Percentiles rank a stretch among this genome's conserved stretches.
Conservation (phyloP, 2,113 vertebrate species). For the Suricata suricatta region DNA sequence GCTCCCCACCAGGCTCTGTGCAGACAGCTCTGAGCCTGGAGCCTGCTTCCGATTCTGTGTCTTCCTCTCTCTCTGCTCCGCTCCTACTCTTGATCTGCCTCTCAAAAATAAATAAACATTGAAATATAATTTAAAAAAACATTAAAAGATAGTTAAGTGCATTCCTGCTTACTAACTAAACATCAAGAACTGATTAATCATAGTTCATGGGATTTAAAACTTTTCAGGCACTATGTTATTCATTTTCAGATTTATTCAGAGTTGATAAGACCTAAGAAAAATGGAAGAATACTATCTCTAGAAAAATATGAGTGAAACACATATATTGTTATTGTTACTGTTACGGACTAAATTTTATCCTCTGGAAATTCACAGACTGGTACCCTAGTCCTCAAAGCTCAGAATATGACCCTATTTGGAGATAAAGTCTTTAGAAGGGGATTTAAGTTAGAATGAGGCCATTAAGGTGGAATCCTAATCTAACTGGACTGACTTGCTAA, state of each 20-base stretch:
- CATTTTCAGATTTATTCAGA: not conserved
- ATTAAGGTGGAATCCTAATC: not conserved
- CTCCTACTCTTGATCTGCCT: too few relatives aligned
- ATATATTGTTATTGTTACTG: not conserved
- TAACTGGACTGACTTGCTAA: not conserved
- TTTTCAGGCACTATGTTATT: not conserved
- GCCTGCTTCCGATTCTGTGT: too few relatives aligned
- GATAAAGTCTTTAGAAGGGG: not conserved
- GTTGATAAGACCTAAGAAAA: not conserved
- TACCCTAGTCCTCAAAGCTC: rapidly evolving
- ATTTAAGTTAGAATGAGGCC: not conserved
- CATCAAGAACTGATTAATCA: not conserved
- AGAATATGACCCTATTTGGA: not conserved
- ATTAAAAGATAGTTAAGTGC: not conserved
- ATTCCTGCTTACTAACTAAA: not conserved
- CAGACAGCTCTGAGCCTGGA: too few relatives aligned
- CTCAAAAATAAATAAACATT: too few relatives aligned
- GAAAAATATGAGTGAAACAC: not conserved
- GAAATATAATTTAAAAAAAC: too few relatives aligned
- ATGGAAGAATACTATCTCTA: not conserved
- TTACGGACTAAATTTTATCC: not conserved
- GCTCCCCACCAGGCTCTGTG: too few relatives aligned
- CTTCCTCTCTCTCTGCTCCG: too few relatives aligned
- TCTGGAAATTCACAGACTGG: not conserved
- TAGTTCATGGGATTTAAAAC: not conserved